These are phyloP conservation scores for Grus americana DNA, from an alignment of 2,113 vertebrate genomes.

Conservation along the genomic window DNA sequence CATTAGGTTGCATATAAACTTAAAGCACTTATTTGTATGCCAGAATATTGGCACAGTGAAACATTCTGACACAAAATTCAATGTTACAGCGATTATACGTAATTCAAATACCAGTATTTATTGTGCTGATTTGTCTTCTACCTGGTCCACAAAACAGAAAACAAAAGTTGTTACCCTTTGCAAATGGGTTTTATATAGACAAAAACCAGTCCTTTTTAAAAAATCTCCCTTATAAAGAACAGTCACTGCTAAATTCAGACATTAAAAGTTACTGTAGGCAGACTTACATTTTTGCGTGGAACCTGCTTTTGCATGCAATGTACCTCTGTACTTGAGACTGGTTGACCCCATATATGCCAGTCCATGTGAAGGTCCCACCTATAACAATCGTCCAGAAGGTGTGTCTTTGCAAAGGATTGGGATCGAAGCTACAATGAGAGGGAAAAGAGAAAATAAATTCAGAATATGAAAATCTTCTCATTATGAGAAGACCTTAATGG, in stretches of 20 bases:
- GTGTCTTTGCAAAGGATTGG: conserved; percentile 87
- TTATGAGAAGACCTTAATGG: neutral
- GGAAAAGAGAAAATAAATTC: conserved; percentile 9
- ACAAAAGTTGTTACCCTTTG: neutral
- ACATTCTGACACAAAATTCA: neutral
- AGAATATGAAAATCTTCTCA: neutral
- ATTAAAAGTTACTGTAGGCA: neutral
- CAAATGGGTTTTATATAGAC: neutral
- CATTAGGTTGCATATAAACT: neutral
- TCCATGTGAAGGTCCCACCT: conserved; percentile 90
- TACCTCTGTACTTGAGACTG: conserved; percentile 97
- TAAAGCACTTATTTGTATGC: neutral
- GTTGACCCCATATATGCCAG: conserved; percentile 88
- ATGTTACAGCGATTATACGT: neutral
- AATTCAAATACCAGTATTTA: neutral
- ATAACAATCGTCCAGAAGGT: conserved; percentile 92
- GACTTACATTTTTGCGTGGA: conserved; percentile 91
- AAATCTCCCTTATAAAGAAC: neutral
- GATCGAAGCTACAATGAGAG: conserved; percentile 82
- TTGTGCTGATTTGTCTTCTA: neutral
- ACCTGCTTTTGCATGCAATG: conserved; percentile 89
- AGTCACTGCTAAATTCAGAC: neutral
- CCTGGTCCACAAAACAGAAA: neutral
- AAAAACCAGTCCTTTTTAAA: neutral
- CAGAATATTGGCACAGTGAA: neutral